Evolutionary conservation across 1,140 invertebrate genomes (phyloP), one percentile per base, ranked within the genome.

Genomic region (Orchesella cincta): DNA sequence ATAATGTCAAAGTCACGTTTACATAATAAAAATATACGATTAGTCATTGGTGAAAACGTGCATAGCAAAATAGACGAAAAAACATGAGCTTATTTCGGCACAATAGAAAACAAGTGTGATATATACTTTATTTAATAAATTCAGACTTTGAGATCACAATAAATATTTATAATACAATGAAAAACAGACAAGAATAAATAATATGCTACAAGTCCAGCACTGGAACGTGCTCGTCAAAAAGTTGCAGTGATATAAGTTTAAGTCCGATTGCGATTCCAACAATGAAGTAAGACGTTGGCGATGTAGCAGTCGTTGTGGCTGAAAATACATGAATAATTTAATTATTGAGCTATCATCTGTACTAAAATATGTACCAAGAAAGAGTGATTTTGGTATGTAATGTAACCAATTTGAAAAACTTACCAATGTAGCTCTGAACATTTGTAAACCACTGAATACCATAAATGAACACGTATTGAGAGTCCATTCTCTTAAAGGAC

Each of bases 341-440:
- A 46, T 5, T 5, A 57, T 23, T 18, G 26, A 23, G 23, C 8
- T 5, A 16, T 18, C 54, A 57, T 8, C 54, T 26, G 26, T 57
- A 73, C 46, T 35, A 73, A 39, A 73, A 39, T 31, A 46, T 46
- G 35, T 28, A 12, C 23, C 23, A 5, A 46, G 39, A 46, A 57
- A 14, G 5, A 23, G 52, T 26, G 23, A 18, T 57, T 57, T 71
- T 8, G 14, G 31, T 28, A 29, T 31, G 2, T 23, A 28, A 3
- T 16, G 31, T 33, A 71, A 12, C 8, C 8, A 28, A 28, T 34
- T 71, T 5, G 12, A 12, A 8, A 12, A 18, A 2, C 67, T 39
- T 76, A 81, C 80, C 78, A 57, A 76, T 33, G 34, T 67, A 79
- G 29, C 78, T 78, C 20, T 79, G 71, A 0, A 75, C 67, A 57